Percentiles rank a stretch among this genome's conserved stretches.
Conservation (phyloP, 1,140 invertebrate species). For the Pogonus chalceus region DNA sequence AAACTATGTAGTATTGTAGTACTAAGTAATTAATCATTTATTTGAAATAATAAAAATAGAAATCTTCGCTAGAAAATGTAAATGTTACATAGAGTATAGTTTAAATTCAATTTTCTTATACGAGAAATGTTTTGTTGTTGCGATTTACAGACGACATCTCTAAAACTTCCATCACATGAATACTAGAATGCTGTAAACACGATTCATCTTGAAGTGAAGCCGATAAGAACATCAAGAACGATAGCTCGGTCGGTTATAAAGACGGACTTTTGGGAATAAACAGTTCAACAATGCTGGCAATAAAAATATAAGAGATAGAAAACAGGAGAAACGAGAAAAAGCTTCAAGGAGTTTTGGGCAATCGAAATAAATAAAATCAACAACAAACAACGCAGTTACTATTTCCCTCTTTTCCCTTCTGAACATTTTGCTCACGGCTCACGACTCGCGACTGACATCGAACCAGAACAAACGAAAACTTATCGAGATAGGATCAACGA, state of each 20-base stretch:
- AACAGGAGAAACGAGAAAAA: neutral
- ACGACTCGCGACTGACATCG: neutral
- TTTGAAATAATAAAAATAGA: too few relatives aligned
- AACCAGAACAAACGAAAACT: constrained; percentile 7
- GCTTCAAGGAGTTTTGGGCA: neutral
- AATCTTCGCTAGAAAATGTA: too few relatives aligned
- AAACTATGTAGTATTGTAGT: too few relatives aligned
- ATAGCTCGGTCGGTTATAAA: constrained; percentile 1
- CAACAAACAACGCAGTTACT: constrained; percentile 4
- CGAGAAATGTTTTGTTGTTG: too few relatives aligned
- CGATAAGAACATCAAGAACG: constrained; percentile 1
- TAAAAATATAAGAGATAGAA: constrained; percentile 8
- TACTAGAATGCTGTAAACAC: neutral
- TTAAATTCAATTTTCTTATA: too few relatives aligned
- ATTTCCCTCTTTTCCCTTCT: neutral
- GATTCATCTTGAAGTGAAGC: neutral
- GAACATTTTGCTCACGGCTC: neutral
- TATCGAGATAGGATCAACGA: constrained; percentile 1
- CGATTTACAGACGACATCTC: too few relatives aligned
- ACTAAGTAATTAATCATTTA: too few relatives aligned
- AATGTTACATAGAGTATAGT: too few relatives aligned
- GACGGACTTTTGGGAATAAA: constrained; percentile 4
- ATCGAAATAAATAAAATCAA: constrained; percentile 7
- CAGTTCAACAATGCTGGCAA: constrained; percentile 1
- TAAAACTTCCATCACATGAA: too few relatives aligned